These are phyloP conservation scores for Gracilinanus agilis DNA, from an alignment of 2,113 vertebrate species.

Conservation along the genomic window DNA sequence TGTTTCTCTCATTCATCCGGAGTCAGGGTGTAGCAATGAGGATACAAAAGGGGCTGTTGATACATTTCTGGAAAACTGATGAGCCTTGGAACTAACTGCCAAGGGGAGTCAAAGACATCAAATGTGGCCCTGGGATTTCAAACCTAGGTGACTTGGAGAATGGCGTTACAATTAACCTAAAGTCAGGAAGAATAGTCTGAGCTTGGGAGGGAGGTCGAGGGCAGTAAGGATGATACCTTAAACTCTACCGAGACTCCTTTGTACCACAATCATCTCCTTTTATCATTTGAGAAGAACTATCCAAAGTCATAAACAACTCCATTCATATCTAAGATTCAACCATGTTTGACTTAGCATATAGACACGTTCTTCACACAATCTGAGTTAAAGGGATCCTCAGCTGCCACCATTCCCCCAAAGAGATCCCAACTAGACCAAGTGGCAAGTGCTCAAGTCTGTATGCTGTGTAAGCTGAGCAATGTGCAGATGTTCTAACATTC, in stretches of 20 bases:
- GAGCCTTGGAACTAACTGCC: neutral
- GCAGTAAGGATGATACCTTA: neutral
- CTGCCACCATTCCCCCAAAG: neutral
- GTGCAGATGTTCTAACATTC: neutral
- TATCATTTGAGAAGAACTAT: neutral
- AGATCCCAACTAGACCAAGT: neutral
- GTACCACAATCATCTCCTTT: neutral
- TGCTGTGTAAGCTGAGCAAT: neutral
- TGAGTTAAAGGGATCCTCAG: neutral
- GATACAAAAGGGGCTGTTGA: neutral
- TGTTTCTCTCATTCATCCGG: neutral
- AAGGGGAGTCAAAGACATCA: neutral
- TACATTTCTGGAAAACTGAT: neutral
- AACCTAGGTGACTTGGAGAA: neutral
- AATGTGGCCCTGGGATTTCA: neutral
- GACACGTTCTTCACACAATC: neutral
- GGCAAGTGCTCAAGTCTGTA: neutral
- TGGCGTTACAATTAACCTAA: neutral
- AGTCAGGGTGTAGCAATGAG: neutral
- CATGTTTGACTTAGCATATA: neutral
- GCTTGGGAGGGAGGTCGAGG: neutral
- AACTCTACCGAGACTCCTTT: neutral
- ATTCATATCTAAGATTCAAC: neutral
- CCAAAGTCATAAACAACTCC: neutral
- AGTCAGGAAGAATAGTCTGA: neutral